phyloP scores from a whole-genome alignment of 1,140 invertebrate genomes.

The Bombus pyrosoma region DNA sequence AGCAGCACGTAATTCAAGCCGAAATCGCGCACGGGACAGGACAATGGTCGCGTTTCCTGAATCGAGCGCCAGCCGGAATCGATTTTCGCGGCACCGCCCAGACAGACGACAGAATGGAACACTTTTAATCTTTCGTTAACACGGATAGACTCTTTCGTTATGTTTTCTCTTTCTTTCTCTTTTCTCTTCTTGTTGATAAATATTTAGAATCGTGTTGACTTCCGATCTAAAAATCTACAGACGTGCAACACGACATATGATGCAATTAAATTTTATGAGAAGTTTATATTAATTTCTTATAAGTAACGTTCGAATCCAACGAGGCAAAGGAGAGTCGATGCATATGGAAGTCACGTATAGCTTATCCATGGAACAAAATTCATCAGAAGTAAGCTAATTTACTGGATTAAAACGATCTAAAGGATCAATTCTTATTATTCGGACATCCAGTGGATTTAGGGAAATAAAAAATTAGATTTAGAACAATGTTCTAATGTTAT shows the following conservation, averaged over 20 bases:
- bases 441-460: too few relatives aligned
- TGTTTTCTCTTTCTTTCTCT: not conserved
- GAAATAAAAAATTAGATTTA: too few relatives aligned
- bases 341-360: too few relatives aligned
- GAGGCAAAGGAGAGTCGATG: too few relatives aligned
- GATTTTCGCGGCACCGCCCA: not conserved
- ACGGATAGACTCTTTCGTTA: not conserved
- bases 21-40: not conserved
- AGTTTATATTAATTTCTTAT: not conserved
- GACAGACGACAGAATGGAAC: not conserved
- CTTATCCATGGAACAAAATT: too few relatives aligned
- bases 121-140: conserved; percentile 1
- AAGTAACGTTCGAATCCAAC: too few relatives aligned
- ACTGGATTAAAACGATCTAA: too few relatives aligned
- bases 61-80: not conserved
- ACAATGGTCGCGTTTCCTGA: conserved; percentile 24
- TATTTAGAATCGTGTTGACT: not conserved
- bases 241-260: not conserved
- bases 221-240: not conserved
- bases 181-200: not conserved
- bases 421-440: too few relatives aligned
- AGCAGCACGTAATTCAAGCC: conserved; percentile 29
- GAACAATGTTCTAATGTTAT: too few relatives aligned
- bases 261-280: not conserved
- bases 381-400: too few relatives aligned